phyloP scores from a whole-genome alignment of 2,888 invertebrate species.

The Theretra japonica region DNA sequence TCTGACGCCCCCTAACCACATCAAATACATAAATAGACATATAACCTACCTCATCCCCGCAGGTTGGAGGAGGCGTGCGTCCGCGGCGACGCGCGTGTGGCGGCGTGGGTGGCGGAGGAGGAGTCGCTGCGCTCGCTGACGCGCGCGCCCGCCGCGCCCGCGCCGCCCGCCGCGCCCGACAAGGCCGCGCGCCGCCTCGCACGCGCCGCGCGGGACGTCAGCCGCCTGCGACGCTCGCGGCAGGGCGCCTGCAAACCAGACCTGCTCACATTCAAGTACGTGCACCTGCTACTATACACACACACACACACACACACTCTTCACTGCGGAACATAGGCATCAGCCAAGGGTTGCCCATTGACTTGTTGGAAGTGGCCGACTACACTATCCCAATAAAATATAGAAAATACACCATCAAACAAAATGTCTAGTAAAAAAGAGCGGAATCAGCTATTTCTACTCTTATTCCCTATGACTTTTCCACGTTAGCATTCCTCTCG shows the following conservation, averaged over 20 bases:
- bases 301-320: too few relatives aligned
- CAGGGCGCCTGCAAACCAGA: conserved; percentile 95
- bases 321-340: too few relatives aligned
- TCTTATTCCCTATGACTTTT: too few relatives aligned
- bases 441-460: too few relatives aligned
- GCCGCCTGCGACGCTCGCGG: conserved; percentile 93
- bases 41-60: conserved; percentile 34
- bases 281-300: not conserved
- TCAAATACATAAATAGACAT: not conserved
- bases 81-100: conserved; percentile 92
- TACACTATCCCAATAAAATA: too few relatives aligned
- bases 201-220: conserved; percentile 95
- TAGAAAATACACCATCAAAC: too few relatives aligned
- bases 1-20: too few relatives aligned
- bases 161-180: conserved; percentile 92
- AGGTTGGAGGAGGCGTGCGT: conserved; percentile 93
- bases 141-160: conserved; percentile 93
- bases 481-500: too few relatives aligned
- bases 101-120: conserved; percentile 94
- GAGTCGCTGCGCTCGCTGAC: conserved; percentile 92
- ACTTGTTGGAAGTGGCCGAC: too few relatives aligned
- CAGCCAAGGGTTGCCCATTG: too few relatives aligned
- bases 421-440: too few relatives aligned
- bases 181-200: conserved; percentile 91
- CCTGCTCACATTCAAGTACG: conserved; percentile 88